Base-by-base conservation (phyloP, 2,888 invertebrate genomes). In the Agonopterix alstromeriana region DNA sequence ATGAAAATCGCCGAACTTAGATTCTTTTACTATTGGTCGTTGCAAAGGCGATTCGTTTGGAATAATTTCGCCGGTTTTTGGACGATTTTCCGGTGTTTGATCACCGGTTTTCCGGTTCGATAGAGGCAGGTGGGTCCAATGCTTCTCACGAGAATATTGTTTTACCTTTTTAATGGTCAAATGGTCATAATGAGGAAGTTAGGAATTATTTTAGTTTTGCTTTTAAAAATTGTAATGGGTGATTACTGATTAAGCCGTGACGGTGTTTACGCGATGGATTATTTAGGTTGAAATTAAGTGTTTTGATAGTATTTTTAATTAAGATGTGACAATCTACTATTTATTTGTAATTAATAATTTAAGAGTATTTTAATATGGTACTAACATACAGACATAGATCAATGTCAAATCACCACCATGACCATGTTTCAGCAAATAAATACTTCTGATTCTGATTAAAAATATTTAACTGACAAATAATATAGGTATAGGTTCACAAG, bases 71-170 rank as follows among this genome's bases (percentile, higher is more conserved):
- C 77, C 62, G 81, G 82, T 77, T 82, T 84, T 83, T 82, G 73
- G 74, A 68, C 73, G 82, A 86, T 88, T 86, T 87, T 86, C 83
- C 84, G 86, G 70, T 82, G 78, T 82, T 86, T 82, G 84, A 72
- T 58, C 79, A 77, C 76, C 67, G 67, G 67, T 81, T 86, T 86
- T 81, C 82, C 83, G 86, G 78, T 86, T 70, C 70, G 73, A 59
- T 81, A 69, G 76, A 62, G 70, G 77, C 86, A 85, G 86, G 84
- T 86, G 84, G 70, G 60, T 59, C 64, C 61, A 52, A 68, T 63
- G 67, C 79, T 86, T 88, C 86, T 87, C 86, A 85, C 82, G 85
- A 85, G 78, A 82, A 78, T 77, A 56, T 27, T 27, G 27, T 27
- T 27, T 3, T 58, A 64, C 52, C 59, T 67, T 72, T n/a, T 76